Evolutionary conservation across 2,113 vertebrate species (phyloP), one percentile per base, ranked within the genome.

Genomic region (Phylloscopus whistleri): DNA sequence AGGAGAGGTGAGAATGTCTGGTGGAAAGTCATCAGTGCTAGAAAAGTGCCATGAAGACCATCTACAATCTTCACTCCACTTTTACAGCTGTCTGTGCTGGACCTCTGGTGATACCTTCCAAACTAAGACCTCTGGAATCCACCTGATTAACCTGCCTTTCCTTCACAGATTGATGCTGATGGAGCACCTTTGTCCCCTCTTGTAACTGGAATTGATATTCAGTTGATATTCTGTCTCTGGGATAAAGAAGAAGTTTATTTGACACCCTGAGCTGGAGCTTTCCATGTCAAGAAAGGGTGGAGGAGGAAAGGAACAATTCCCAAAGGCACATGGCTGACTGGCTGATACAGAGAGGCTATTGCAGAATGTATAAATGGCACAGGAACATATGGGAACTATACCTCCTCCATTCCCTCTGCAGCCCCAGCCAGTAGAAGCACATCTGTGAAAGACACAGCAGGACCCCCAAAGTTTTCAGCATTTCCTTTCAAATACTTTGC

Each of bases 401-500:
- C 28, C 56, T 84, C 49, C 59, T 78, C 52, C 70, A 63, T 17
- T 43, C 74, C 49, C 31, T 52, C 13, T 22, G 3, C 4, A 93
- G 48, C 64, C 77, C 44, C 56, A 70, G 79, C 24, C 79, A 63
- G 67, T 13, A 93, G 90, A 73, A 90, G 55, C 44, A 93, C 0
- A 30, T 69, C 58, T 81, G 52, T 70, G 85, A 86, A 88, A 94
- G 90, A 92, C 84, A 84, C 68, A 92, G 23, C 41, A 78, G 83
- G 83, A 90, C 84, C 90, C 90, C 89, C 46, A 82, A 96, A 93
- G 86, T 87, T 94, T 95, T 76, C 90, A 95, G 85, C 67, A 60
- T 96, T 95, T 97, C 90, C 93, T 95, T 94, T 87, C 51, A 94
- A 95, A 96, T 78, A 88, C 76, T 92, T 97, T 89, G 79, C 70